These are phyloP conservation scores for Piezodorus guildinii DNA, from an alignment of 1,140 invertebrate species.

Conservation along the genomic window DNA sequence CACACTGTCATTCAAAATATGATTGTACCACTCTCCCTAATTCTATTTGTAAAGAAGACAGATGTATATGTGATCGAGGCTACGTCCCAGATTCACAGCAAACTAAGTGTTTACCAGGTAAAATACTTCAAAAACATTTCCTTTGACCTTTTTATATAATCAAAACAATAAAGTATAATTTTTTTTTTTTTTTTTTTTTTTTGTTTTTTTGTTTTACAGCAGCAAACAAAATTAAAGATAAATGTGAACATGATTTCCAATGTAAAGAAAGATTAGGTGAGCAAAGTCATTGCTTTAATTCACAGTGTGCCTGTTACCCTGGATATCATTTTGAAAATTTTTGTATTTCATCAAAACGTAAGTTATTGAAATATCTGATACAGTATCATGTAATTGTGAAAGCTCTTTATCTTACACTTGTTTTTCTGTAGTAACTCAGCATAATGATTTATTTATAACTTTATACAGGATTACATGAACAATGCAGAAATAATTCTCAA, in stretches of 20 bases:
- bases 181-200: neutral
- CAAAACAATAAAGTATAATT: neutral
- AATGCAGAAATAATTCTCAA: neutral
- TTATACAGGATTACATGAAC: neutral
- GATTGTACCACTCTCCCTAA: slow-evolving; percentile 2
- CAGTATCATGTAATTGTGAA: neutral
- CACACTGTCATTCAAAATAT: slow-evolving; percentile 11
- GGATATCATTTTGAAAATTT: neutral
- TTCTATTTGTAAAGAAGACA: slow-evolving; percentile 1
- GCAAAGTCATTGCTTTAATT: neutral
- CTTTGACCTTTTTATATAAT: neutral
- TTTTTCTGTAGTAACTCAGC: neutral
- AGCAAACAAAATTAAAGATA: neutral
- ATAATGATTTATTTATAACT: neutral
- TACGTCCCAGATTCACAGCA: neutral
- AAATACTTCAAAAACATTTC: neutral
- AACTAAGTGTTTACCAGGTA: neutral
- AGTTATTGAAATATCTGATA: neutral
- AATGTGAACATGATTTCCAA: neutral
- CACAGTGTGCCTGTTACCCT: neutral
- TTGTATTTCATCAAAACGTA: neutral
- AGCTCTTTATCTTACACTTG: neutral
- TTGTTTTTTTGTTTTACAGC: neutral
- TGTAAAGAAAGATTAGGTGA: neutral
- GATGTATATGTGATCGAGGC: slow-evolving; percentile 1